Base-by-base conservation (phyloP, 2,113 vertebrate species). In the Herpetotheres cachinnans region DNA sequence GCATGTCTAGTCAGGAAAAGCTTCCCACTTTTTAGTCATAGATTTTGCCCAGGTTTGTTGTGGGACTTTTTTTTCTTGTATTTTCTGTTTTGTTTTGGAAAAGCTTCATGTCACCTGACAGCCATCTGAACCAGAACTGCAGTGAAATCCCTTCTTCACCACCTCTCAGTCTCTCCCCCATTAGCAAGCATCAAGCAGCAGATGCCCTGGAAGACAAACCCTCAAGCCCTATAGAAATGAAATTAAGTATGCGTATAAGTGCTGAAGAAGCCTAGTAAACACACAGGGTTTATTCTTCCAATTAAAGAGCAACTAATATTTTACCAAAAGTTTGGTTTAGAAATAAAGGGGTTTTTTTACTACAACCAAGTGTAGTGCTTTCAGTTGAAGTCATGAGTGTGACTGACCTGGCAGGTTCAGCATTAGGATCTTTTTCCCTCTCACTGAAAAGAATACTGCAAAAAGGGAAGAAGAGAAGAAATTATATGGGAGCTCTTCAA, bases 171-270 rank as follows among this genome's bases (percentile, higher is more conserved):
- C 62, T 55, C 86, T 74, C 11, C 36, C 40, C 24, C 6, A 2
- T 8, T 16, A 29, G 34, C 50, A 50, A 52, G 55, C 55, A 34
- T 0, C 1, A 1, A 86, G 67, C 49, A 70, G 46, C 47, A 27
- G 66, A 44, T 29, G 21, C 50, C 38, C 55, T 29, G n/a, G 55
- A 46, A 73, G 8, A 50, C 50, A 73, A 89, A 88, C 26, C 19
- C 54, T 72, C 44, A 10, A 24, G n/a, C 54, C 47, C 59, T 30
- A 16, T 0, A 54, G 49, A 36, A 46, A 55, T 0, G 2, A 61
- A 47, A 40, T 19, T 8, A 15, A 14, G 16, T 9, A 20, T 4
- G 13, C 0, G 2, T 17, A 63, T 24, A 11, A 5, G 38, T 26
- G 46, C 78, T 18, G 74, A 56, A 73, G 74, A 87, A n/a, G 54